A percentile compares a stretch with the other conserved stretches of the same genome.
phyloP scores from a whole-genome alignment of 2,888 invertebrate genomes.

The Drosophila ustulata region DNA sequence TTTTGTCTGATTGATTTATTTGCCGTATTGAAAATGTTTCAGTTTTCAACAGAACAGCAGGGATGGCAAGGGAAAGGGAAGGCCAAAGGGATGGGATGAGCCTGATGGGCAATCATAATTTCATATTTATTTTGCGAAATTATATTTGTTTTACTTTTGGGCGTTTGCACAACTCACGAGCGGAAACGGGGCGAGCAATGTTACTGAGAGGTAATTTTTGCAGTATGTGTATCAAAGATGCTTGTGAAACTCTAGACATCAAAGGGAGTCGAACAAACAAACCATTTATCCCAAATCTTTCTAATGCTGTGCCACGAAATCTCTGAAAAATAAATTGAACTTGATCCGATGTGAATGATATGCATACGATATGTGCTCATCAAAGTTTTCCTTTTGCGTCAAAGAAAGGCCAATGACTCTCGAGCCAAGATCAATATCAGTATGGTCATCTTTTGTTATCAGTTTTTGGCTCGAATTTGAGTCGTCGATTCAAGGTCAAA shows the following conservation, averaged over 20 bases:
- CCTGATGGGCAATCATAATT: constrained; percentile 70
- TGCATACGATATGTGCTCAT: no score
- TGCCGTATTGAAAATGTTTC: constrained; percentile 46
- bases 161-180: constrained; percentile 23
- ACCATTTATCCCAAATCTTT: not conserved
- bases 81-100: constrained; percentile 10
- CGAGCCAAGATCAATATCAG: constrained; percentile 17
- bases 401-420: not conserved
- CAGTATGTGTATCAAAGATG: constrained; percentile 8
- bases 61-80: constrained; percentile 15
- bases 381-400: not conserved
- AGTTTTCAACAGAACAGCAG: constrained; percentile 18
- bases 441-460: constrained; percentile 36
- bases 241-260: not conserved
- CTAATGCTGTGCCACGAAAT: not conserved
- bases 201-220: constrained; percentile 18
- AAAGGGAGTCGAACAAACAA: not conserved
- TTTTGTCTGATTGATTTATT: constrained; percentile 67
- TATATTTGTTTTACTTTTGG: constrained; percentile 69
- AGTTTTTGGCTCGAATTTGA: constrained; percentile 11
- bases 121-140: constrained; percentile 75
- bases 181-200: not conserved
- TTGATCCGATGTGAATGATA: not conserved
- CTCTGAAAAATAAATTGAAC: not conserved
- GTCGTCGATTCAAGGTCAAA: constrained; percentile 18